Base-by-base conservation (phyloP, 2,797 vertebrate species). In the Geotrypetes seraphini region DNA sequence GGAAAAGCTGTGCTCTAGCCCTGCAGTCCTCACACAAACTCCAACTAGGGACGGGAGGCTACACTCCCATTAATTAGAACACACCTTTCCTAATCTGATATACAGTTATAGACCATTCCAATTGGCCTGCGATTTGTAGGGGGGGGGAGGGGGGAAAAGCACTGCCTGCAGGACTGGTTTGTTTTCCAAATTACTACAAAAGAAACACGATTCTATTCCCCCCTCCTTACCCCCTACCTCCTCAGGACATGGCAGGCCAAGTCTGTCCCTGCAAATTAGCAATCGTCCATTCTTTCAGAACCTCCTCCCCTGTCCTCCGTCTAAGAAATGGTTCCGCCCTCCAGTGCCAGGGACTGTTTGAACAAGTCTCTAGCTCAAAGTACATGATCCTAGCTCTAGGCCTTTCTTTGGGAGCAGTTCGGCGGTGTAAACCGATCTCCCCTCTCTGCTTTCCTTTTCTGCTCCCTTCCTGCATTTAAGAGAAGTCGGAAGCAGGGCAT, bases 71-170 rank as follows among this genome's bases (percentile, higher is more conserved):
- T 15, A 30, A 11, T 9, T 5, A 24, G 39, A 36, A 2, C 66
- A 48, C 70, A 69, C 67, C 67, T 71, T 54, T 18, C 30, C 44
- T 35, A 12, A 41, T 35, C 50, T 19, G 43, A 0, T 43, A 5
- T 47, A 21, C 15, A 2, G 32, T 5, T 11, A 7, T 3, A 47
- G 53, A 50, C 52, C 50, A 58, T 53, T 63, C 60, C 60, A 64
- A 49, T 31, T 38, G 33, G 34, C 2, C 43, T 3, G 31, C 46
- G 38, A n/a, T 24, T 1, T 10, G 36, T 39, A 56, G 49, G 41
- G 58, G 45, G 23, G 39, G 28, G n/a, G 38, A 33, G 19, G 5
- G n/a, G n/a, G n/a, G n/a, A n/a, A n/a, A n/a, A n/a, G n/a, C n/a
- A n/a, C n/a, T 36, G 37, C 39, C 22, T 42, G 47, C 29, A 33